A percentile compares a stretch with the other conserved stretches of the same genome.
Evolutionary conservation across 2,888 invertebrate species (phyloP).

Genomic region (Meloe dianella): DNA sequence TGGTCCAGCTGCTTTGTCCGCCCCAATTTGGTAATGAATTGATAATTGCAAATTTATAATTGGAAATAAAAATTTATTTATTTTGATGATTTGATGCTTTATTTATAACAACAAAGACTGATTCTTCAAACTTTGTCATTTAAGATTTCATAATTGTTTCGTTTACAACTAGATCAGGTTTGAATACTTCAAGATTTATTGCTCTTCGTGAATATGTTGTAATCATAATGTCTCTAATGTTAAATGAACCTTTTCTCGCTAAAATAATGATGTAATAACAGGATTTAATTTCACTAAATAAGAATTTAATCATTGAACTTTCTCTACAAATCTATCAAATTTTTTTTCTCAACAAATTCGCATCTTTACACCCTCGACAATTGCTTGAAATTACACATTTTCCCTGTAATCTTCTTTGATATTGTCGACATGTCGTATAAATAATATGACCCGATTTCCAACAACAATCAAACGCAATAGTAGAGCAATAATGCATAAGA

Average conservation of each 20-base stretch:
- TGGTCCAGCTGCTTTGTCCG: neutral
- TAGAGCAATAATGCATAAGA: neutral
- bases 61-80: conserved; percentile 3
- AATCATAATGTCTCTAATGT: neutral
- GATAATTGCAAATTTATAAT: neutral
- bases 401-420: no score
- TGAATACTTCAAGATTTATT: neutral
- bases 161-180: neutral
- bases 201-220: neutral
- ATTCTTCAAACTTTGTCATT: neutral
- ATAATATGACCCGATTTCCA: neutral
- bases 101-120: neutral
- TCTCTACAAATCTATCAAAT: neutral
- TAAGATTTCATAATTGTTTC: neutral
- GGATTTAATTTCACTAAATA: neutral
- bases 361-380: neutral
- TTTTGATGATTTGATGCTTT: neutral
- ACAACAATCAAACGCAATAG: neutral
- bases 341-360: neutral
- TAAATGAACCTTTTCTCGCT: neutral
- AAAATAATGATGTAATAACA: neutral
- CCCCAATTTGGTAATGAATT: neutral
- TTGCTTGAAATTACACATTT: no score
- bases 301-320: neutral
- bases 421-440: neutral